Conservation (phyloP, 2,888 invertebrate species). For the Sepiola atlantica region DNA sequence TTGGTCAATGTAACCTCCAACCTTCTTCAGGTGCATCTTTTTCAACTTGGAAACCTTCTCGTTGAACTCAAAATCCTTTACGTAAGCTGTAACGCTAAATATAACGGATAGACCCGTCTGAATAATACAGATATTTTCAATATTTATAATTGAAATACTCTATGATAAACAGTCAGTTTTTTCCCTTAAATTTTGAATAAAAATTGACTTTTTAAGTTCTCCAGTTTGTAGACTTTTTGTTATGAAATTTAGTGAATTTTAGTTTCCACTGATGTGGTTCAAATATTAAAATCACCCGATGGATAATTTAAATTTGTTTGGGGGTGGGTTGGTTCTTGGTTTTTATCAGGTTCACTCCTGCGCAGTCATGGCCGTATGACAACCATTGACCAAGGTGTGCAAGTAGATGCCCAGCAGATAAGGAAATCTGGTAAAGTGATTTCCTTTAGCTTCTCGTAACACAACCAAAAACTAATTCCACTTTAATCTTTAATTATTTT, state of each 20-base stretch:
- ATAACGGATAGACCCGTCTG: no score
- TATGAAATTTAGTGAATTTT: neutral
- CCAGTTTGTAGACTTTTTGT: no score
- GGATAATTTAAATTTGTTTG: constrained; percentile 6
- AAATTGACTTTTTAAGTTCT: no score
- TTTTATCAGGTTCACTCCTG: constrained; percentile 75
- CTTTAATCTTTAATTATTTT: neutral
- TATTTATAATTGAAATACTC: no score
- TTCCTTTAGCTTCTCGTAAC: constrained; percentile 49
- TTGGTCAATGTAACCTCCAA: no score
- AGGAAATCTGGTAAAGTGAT: constrained; percentile 46
- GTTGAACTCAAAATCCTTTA: no score
- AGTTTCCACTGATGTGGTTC: neutral
- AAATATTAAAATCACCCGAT: neutral
- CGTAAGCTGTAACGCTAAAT: no score
- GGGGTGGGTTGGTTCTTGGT: constrained; percentile 47
- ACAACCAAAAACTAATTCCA: neutral
- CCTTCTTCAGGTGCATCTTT: no score
- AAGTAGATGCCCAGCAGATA: constrained; percentile 76
- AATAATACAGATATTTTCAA: no score
- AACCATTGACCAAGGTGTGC: constrained; percentile 88
- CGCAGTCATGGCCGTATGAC: constrained; percentile 65
- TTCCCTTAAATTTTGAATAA: no score
- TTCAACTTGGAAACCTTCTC: no score
- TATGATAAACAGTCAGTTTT: no score